Conservation (phyloP, 2,113 vertebrate species). For the Pangasianodon gigas region DNA sequence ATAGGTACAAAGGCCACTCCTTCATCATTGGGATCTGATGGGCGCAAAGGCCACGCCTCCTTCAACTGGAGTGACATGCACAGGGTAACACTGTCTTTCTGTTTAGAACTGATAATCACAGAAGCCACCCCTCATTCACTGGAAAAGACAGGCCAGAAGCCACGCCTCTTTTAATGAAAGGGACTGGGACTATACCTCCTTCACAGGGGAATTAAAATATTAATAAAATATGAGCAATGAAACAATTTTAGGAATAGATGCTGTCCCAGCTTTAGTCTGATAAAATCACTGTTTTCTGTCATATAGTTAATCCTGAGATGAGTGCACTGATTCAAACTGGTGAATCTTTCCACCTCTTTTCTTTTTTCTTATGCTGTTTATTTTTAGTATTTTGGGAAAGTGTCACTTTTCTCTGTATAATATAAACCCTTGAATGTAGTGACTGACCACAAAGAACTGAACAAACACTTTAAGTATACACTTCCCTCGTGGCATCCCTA, state of each 20-base stretch:
- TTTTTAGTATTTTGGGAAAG: conserved; percentile 6
- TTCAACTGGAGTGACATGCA: background rate
- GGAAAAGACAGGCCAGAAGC: background rate
- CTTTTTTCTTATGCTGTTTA: background rate
- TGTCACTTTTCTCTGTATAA: conserved; percentile 12
- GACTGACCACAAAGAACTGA: background rate
- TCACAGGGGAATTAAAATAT: background rate
- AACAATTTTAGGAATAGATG: background rate
- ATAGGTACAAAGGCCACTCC: background rate
- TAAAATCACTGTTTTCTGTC: background rate
- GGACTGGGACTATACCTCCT: background rate
- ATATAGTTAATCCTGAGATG: background rate
- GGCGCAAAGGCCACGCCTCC: background rate
- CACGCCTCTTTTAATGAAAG: background rate
- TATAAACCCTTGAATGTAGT: background rate
- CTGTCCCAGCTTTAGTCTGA: background rate
- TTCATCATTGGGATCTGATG: background rate
- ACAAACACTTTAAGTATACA: conserved; percentile 28
- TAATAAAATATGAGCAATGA: background rate
- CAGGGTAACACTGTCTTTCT: too few relatives aligned
- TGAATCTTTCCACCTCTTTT: background rate
- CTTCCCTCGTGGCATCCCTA: background rate
- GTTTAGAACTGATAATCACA: too few relatives aligned
- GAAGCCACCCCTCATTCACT: too few relatives aligned
- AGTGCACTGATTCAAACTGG: background rate